These are phyloP conservation scores for Exaiptasia diaphana DNA, from an alignment of 64 coral and sea anemone species.

Conservation along the genomic window DNA sequence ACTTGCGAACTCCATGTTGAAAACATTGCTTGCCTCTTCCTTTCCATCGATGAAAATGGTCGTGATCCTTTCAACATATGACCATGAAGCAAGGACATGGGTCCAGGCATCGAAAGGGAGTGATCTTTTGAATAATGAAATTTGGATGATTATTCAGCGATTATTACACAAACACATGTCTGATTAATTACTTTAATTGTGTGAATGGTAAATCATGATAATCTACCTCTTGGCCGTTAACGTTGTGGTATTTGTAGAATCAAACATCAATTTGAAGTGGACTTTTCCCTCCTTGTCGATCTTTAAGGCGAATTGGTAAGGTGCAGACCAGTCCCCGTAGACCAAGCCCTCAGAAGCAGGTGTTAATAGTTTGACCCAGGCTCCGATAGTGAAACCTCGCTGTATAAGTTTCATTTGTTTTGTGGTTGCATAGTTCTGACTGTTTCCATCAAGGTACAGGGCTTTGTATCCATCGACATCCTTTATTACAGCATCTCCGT, in stretches of 20 bases:
- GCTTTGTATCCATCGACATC: not conserved
- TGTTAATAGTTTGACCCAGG: not conserved
- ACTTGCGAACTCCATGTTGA: too few relatives aligned
- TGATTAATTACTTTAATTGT: too few relatives aligned
- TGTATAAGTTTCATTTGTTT: not conserved
- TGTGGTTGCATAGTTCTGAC: not conserved
- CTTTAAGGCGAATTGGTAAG: not conserved
- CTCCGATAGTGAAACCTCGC: not conserved
- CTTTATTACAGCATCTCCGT: not conserved
- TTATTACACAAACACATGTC: too few relatives aligned
- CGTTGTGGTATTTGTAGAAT: too few relatives aligned
- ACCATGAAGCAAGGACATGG: not conserved
- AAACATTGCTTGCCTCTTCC: not conserved
- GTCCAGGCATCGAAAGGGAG: not conserved
- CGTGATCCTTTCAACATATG: not conserved
- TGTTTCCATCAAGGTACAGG: conserved; percentile 6
- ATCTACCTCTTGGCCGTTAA: too few relatives aligned
- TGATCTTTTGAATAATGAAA: not conserved
- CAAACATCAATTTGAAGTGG: not conserved
- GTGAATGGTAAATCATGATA: too few relatives aligned
- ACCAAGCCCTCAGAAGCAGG: not conserved
- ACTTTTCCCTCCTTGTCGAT: not conserved
- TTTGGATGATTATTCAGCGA: too few relatives aligned
- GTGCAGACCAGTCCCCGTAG: not conserved
- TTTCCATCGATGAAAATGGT: not conserved